Conservation (phyloP, 2,113 vertebrate species). For the Archocentrus centrarchus region DNA sequence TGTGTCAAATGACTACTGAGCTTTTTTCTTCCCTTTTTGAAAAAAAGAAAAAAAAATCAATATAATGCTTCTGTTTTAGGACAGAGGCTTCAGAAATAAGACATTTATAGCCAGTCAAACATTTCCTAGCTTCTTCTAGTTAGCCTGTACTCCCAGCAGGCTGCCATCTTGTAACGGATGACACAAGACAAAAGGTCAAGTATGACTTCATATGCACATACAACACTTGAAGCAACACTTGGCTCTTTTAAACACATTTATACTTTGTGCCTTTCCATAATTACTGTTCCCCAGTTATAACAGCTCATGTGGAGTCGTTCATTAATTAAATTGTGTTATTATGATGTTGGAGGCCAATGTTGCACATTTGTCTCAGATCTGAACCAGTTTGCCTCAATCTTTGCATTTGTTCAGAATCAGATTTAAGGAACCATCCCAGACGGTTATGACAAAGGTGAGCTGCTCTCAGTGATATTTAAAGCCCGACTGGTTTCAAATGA, state of each 20-base stretch:
- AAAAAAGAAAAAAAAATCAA: background rate
- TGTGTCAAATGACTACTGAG: background rate
- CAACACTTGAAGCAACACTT: background rate
- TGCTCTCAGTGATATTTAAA: background rate
- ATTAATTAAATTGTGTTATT: background rate
- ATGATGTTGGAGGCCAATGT: background rate
- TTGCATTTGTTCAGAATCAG: constrained; percentile 3
- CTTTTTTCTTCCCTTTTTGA: background rate
- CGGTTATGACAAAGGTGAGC: constrained; percentile 1
- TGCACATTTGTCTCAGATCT: background rate
- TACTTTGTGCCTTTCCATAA: background rate
- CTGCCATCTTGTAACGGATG: background rate
- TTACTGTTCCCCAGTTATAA: background rate
- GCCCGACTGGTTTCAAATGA: constrained; percentile 3
- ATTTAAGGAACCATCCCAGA: background rate
- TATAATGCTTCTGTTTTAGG: background rate
- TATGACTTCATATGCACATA: too few species aligned
- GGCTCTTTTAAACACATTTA: background rate
- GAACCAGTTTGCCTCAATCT: background rate
- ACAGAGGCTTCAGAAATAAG: background rate
- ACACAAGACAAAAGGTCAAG: background rate
- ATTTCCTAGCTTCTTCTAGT: background rate
- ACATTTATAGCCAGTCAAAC: background rate
- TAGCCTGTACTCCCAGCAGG: background rate
- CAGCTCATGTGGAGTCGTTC: background rate